phyloP scores from a whole-genome alignment of 2,797 vertebrate genomes.

The Basileuterus tristriatus region DNA sequence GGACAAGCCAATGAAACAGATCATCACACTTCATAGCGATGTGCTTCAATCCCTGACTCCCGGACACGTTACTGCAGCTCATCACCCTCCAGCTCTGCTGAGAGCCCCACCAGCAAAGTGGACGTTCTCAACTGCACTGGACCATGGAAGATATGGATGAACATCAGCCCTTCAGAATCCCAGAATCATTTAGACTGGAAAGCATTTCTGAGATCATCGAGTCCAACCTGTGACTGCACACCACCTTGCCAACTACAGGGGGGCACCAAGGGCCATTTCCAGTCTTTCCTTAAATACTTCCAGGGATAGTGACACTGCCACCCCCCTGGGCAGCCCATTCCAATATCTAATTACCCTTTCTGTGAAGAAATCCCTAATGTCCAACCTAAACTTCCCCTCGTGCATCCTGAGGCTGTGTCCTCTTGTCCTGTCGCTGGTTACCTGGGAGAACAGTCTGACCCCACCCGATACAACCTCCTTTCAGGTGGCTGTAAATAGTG shows the following conservation, averaged over 20 bases:
- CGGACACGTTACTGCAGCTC: fast-evolving
- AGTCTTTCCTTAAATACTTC: background rate
- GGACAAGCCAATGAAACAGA: background rate
- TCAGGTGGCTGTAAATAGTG: fast-evolving
- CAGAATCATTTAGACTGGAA: background rate
- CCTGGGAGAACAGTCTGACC: background rate
- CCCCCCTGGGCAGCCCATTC: background rate
- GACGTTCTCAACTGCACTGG: background rate
- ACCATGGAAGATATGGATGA: fast-evolving
- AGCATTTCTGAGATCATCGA: background rate
- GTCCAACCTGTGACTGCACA: too few relatives aligned
- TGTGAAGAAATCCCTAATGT: background rate
- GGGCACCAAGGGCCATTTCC: background rate
- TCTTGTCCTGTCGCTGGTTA: background rate
- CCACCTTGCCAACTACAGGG: background rate
- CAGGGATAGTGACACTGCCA: background rate
- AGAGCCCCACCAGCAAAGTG: fast-evolving
- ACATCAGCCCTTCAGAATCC: background rate
- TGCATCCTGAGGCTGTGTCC: background rate
- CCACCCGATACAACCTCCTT: too few relatives aligned
- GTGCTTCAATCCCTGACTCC: background rate
- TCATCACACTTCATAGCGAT: fast-evolving
- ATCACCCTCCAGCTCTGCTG: background rate
- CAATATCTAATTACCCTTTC: background rate
- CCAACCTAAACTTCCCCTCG: background rate